phyloP scores from a whole-genome alignment of 92 coral and sea anemone genomes.

The Heliopora coerulea region DNA sequence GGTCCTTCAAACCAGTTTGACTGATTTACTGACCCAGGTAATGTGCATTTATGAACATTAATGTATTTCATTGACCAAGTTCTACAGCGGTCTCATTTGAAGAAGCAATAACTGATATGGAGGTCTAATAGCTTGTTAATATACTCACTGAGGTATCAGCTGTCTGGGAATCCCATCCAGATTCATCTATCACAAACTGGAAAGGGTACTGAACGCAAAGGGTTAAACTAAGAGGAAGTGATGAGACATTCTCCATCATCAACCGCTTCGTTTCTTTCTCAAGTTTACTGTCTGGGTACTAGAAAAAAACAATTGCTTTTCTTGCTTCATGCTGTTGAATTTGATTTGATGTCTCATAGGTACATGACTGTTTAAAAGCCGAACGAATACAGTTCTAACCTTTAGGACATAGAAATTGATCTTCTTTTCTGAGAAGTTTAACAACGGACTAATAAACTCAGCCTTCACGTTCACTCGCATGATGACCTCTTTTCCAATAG shows the following conservation, averaged over 20 bases:
- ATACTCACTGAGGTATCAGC: slow-evolving; percentile 73
- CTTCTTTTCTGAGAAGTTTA: slow-evolving; percentile 83
- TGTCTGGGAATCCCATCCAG: slow-evolving; percentile 84
- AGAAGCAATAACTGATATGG: background rate
- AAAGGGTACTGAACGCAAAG: slow-evolving; percentile 75
- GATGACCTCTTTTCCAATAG: slow-evolving; percentile 94
- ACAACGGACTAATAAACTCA: slow-evolving; percentile 91
- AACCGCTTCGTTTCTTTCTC: slow-evolving; percentile 87
- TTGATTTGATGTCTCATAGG: too few relatives aligned
- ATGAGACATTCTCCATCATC: slow-evolving; percentile 87
- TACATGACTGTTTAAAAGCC: too few relatives aligned
- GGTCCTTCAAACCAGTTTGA: too few relatives aligned
- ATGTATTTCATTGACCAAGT: too few relatives aligned
- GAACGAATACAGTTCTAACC: too few relatives aligned
- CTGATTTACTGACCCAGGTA: too few relatives aligned
- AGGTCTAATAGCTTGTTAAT: background rate
- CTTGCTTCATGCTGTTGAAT: too few relatives aligned
- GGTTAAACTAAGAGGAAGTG: slow-evolving; percentile 74
- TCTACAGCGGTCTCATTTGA: too few relatives aligned
- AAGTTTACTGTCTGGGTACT: slow-evolving; percentile 86
- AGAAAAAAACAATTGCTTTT: slow-evolving; percentile 20
- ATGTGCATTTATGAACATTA: too few relatives aligned
- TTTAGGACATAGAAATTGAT: slow-evolving; percentile 90
- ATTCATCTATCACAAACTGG: slow-evolving; percentile 83
- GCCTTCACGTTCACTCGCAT: slow-evolving; percentile 93